These are phyloP conservation scores for Phrixothrix hirtus DNA, from an alignment of 2,888 invertebrate genomes.

Conservation along the genomic window DNA sequence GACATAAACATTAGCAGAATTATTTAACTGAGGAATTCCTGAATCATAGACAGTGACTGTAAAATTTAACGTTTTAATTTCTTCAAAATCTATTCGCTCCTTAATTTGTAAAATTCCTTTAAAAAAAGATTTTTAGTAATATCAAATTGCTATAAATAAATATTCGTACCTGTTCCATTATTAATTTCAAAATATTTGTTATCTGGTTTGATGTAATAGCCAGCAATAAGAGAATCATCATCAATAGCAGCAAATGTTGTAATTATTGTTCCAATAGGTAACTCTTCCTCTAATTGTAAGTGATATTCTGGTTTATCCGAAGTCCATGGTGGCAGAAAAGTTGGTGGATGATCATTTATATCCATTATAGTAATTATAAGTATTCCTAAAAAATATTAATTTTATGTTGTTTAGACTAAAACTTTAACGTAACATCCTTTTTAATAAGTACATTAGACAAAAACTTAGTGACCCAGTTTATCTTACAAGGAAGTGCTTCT, in stretches of 20 bases:
- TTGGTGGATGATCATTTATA: constrained; percentile 71
- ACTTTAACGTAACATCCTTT: too few relatives aligned
- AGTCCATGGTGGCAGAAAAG: constrained; percentile 75
- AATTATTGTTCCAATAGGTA: constrained; percentile 76
- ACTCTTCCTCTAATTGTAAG: constrained; percentile 77
- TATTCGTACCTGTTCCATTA: constrained; percentile 69
- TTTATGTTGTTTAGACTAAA: too few relatives aligned
- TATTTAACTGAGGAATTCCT: constrained; percentile 81
- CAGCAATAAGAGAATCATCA: constrained; percentile 79
- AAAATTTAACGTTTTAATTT: constrained; percentile 74
- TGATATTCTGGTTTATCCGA: constrained; percentile 65
- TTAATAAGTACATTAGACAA: too few relatives aligned
- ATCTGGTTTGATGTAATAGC: constrained; percentile 70
- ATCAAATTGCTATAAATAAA: background rate
- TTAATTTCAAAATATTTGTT: constrained; percentile 80
- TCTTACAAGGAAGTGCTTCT: too few relatives aligned
- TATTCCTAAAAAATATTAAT: constrained; percentile 59
- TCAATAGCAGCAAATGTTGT: constrained; percentile 79
- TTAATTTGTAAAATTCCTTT: constrained; percentile 76
- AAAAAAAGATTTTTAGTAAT: too few relatives aligned
- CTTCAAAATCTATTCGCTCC: constrained; percentile 83
- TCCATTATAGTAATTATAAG: constrained; percentile 71
- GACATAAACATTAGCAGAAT: constrained; percentile 77
- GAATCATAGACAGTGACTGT: constrained; percentile 82
- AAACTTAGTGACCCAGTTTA: too few relatives aligned